These are phyloP conservation scores for Sesamia inferens DNA, from an alignment of 2,888 invertebrate species.

Conservation along the genomic window DNA sequence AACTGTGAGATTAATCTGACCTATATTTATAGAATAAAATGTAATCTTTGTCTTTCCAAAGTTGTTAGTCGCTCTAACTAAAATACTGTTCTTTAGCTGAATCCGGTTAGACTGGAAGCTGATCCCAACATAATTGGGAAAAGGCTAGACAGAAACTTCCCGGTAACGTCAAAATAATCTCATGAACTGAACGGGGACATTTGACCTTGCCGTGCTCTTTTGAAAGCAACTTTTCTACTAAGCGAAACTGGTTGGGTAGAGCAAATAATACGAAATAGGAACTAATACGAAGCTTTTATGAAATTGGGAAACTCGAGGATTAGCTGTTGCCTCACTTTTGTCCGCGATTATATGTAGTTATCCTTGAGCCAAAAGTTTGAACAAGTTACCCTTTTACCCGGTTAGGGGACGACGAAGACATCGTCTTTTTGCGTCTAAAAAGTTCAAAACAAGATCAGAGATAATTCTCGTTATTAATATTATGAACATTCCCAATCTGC, in stretches of 20 bases:
- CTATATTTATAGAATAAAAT: background rate
- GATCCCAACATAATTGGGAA: too few species aligned
- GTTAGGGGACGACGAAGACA: too few species aligned
- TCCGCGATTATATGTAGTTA: too few species aligned
- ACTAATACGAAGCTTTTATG: background rate
- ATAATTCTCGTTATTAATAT: too few species aligned
- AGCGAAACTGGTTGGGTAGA: background rate
- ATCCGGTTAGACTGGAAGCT: too few species aligned
- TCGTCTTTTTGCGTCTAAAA: background rate
- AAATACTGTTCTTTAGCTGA: too few species aligned
- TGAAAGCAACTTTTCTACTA: constrained; percentile 18
- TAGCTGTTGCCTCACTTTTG: background rate
- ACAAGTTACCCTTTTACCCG: background rate
- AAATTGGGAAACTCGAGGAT: background rate
- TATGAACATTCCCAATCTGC: too few species aligned
- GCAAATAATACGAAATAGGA: background rate
- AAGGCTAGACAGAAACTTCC: background rate
- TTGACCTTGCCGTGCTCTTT: background rate
- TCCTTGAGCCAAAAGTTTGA: background rate
- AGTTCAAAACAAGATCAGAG: too few species aligned
- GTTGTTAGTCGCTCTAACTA: too few species aligned
- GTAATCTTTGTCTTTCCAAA: too few species aligned
- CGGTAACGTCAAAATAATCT: too few species aligned
- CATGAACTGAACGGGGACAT: background rate
- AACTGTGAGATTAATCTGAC: background rate